Evolutionary conservation across 2,888 invertebrate species (phyloP).

Genomic region (Dascillus cervinus): DNA sequence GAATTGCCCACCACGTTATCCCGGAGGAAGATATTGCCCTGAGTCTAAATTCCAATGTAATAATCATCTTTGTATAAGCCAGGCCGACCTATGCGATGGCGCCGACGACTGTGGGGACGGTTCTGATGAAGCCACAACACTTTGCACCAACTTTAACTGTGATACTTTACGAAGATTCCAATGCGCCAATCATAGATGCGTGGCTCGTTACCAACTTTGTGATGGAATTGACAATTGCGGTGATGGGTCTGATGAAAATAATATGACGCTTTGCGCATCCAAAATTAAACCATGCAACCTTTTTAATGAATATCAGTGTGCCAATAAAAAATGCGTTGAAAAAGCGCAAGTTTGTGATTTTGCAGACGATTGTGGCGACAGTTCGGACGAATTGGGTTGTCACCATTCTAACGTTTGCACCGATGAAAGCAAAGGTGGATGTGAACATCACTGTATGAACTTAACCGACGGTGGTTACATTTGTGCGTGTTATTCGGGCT

Average conservation of each 20-base stretch:
- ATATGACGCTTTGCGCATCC: slow-evolving; percentile 80
- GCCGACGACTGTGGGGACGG: slow-evolving; percentile 89
- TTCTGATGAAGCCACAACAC: slow-evolving; percentile 73
- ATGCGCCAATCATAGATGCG: slow-evolving; percentile 83
- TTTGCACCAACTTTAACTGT: slow-evolving; percentile 81
- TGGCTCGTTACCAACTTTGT: slow-evolving; percentile 79
- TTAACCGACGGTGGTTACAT: slow-evolving; percentile 78
- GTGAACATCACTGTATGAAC: slow-evolving; percentile 87
- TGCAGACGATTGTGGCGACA: slow-evolving; percentile 85
- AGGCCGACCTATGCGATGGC: slow-evolving; percentile 87
- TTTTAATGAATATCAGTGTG: slow-evolving; percentile 77
- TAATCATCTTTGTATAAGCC: slow-evolving; percentile 86
- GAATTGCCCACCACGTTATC: slow-evolving; percentile 70
- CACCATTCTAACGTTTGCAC: slow-evolving; percentile 59
- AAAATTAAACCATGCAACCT: slow-evolving; percentile 69
- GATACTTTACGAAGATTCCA: slow-evolving; percentile 78
- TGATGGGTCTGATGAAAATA: slow-evolving; percentile 92
- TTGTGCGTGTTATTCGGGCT: slow-evolving; percentile 84
- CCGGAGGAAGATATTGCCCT: slow-evolving; percentile 77
- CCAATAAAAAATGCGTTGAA: slow-evolving; percentile 78
- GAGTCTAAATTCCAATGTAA: slow-evolving; percentile 85
- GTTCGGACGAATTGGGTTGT: slow-evolving; percentile 85
- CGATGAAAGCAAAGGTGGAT: slow-evolving; percentile 63
- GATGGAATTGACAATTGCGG: slow-evolving; percentile 91
- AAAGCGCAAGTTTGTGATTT: slow-evolving; percentile 76